Evolutionary conservation across 2,113 vertebrate species (phyloP).

Genomic region (Barbus barbus): DNA sequence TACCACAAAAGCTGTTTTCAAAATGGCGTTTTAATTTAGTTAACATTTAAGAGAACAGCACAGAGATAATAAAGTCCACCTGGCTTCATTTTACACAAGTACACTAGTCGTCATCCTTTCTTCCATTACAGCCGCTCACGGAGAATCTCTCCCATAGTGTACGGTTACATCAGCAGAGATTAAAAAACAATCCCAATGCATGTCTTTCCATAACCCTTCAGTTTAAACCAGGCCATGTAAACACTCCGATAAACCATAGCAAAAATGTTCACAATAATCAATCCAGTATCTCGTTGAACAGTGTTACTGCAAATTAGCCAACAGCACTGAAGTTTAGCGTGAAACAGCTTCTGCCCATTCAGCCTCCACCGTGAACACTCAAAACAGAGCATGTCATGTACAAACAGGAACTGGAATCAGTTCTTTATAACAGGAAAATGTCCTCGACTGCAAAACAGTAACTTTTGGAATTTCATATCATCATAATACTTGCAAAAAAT

Average conservation of each 20-base stretch:
- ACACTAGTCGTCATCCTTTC: slow-evolving; percentile 62
- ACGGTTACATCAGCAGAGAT: slow-evolving; percentile 40
- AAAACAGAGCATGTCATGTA: neutral
- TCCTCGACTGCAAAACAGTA: neutral
- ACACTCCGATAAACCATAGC: slow-evolving; percentile 2
- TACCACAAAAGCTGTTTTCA: slow-evolving; percentile 58
- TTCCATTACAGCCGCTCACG: slow-evolving; percentile 46
- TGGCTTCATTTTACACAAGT: slow-evolving; percentile 70
- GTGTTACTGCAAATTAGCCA: slow-evolving; percentile 19
- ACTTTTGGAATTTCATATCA: neutral
- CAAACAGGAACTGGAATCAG: slow-evolving; percentile 10
- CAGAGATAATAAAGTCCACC: slow-evolving; percentile 74
- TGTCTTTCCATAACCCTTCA: slow-evolving; percentile 17
- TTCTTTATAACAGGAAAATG: neutral
- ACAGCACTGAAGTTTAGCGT: neutral
- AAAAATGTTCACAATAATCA: neutral
- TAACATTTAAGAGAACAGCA: slow-evolving; percentile 78
- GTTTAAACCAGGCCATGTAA: slow-evolving; percentile 13
- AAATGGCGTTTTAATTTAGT: slow-evolving; percentile 77
- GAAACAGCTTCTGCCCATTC: slow-evolving; percentile 5
- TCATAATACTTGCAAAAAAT: neutral
- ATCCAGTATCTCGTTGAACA: slow-evolving; percentile 25
- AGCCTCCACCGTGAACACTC: too few species aligned
- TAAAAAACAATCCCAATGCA: slow-evolving; percentile 33
- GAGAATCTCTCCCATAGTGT: slow-evolving; percentile 53